Percentiles rank a stretch among this genome's conserved stretches.
Conservation (phyloP, 2,888 invertebrate genomes). For the Eretmocerus hayati region DNA sequence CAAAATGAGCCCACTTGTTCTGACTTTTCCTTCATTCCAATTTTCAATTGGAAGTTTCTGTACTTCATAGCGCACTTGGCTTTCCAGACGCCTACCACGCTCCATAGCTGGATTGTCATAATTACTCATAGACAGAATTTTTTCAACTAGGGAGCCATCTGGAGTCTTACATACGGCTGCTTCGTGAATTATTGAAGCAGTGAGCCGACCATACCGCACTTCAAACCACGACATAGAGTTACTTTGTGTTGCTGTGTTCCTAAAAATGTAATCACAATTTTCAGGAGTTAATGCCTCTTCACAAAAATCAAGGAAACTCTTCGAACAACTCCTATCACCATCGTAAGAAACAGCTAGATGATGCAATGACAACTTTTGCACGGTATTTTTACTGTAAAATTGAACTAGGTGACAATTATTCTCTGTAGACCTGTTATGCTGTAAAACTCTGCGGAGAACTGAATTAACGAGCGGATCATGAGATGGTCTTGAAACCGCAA, state of each 20-base stretch:
- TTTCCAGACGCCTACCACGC: conserved; percentile 26
- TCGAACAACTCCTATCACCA: conserved; percentile 3
- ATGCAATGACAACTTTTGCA: conserved; percentile 7
- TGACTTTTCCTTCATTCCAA: not conserved
- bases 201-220: conserved; percentile 21
- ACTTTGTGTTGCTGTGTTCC: conserved; percentile 8
- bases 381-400: not conserved
- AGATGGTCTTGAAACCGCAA: not conserved
- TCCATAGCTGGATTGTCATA: conserved; percentile 23
- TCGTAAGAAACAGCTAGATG: conserved; percentile 4
- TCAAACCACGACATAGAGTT: conserved; percentile 15
- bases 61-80: conserved; percentile 12
- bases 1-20: conserved; percentile 1
- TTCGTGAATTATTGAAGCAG: conserved; percentile 21
- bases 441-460: not conserved
- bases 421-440: not conserved
- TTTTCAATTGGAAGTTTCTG: not conserved
- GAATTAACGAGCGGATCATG: too few species aligned
- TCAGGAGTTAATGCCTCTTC: conserved; percentile 2
- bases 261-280: conserved; percentile 1
- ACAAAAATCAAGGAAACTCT: conserved; percentile 2
- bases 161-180: conserved; percentile 23
- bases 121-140: conserved; percentile 25
- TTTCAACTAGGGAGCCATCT: conserved; percentile 24
- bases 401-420: not conserved